phyloP scores from a whole-genome alignment of 2,797 vertebrate species.

The Synanceia verrucosa region DNA sequence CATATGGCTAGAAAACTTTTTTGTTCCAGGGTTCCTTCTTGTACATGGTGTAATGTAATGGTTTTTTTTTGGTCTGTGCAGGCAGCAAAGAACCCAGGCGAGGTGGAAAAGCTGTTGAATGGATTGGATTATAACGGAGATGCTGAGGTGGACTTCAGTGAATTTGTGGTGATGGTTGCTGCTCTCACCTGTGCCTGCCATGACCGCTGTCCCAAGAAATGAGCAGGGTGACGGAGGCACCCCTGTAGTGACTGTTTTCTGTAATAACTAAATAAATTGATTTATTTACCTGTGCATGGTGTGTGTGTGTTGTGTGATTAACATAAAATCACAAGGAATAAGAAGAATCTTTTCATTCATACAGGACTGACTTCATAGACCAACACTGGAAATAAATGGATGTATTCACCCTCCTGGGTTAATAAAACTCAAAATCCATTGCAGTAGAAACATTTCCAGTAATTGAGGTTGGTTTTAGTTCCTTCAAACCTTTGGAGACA shows the following conservation, averaged over 20 bases:
- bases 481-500: too few species aligned
- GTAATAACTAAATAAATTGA: constrained; percentile 35
- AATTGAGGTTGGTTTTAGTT: neutral
- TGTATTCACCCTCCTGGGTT: neutral
- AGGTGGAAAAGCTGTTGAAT: constrained; percentile 71
- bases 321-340: neutral
- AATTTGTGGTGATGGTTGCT: constrained; percentile 78
- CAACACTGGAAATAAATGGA: neutral
- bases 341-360: neutral
- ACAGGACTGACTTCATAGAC: too few species aligned
- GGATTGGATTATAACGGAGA: constrained; percentile 78
- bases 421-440: neutral
- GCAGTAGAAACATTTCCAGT: neutral
- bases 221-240: neutral
- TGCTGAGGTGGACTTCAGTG: constrained; percentile 79
- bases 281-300: neutral
- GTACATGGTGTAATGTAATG: neutral
- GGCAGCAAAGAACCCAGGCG: constrained; percentile 58
- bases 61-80: constrained; percentile 21
- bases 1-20: neutral
- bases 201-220: constrained; percentile 46
- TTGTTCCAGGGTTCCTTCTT: neutral
- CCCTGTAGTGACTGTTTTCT: neutral
- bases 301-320: neutral
- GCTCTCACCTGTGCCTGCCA: constrained; percentile 73